Percentiles rank a stretch among this genome's conserved stretches.
Evolutionary conservation across 2,113 vertebrate species (phyloP).

Genomic region (Anarhynchus alexandrinus): DNA sequence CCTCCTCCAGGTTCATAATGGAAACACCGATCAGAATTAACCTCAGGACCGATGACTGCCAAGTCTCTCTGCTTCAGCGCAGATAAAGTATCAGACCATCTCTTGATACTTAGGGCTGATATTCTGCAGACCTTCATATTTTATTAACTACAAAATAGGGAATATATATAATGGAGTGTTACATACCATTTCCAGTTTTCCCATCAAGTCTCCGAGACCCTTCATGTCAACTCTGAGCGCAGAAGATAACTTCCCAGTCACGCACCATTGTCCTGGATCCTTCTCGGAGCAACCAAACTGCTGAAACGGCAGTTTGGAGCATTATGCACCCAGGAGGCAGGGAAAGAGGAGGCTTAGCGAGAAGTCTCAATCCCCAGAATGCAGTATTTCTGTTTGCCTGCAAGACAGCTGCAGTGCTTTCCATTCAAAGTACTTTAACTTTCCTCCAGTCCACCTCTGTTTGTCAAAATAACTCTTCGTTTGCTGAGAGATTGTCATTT

Average conservation of each 20-base stretch:
- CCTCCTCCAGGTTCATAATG: background rate
- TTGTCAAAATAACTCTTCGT: background rate
- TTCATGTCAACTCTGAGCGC: background rate
- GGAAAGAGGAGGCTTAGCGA: background rate
- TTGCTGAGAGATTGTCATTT: background rate
- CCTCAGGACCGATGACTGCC: accelerated
- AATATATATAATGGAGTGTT: background rate
- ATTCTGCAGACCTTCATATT: background rate
- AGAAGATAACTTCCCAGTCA: background rate
- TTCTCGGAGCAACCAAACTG: background rate
- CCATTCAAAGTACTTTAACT: background rate
- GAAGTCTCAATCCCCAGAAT: accelerated
- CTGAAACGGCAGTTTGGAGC: background rate
- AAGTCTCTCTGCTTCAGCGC: background rate
- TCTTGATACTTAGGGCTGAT: background rate
- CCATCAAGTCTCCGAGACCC: background rate
- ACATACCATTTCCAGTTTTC: background rate
- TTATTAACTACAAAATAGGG: background rate
- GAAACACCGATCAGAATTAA: background rate
- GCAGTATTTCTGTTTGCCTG: background rate
- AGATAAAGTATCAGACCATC: background rate
- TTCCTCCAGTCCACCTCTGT: background rate
- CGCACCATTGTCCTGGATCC: background rate
- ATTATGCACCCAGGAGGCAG: background rate
- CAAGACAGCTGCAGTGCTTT: background rate